Base-by-base conservation (phyloP, 2,888 invertebrate genomes). In the Ochropacha duplaris region DNA sequence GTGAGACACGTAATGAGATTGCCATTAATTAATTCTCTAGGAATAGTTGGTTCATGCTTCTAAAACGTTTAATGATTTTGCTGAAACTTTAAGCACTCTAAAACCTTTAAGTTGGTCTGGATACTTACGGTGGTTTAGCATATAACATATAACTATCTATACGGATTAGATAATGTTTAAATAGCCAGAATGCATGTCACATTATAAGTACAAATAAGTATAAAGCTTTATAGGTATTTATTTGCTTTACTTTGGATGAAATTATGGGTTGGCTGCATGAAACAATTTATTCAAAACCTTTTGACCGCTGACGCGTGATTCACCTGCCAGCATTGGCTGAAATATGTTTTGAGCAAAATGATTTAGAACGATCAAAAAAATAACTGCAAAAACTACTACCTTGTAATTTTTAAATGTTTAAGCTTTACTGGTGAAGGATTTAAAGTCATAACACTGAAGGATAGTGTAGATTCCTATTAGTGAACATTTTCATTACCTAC, bases 1-100 rank as follows among this genome's bases (percentile, higher is more conserved):
- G 70, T 60, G 63, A 65, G 70, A 64, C 58, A 66, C 60, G 64
- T 77, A 74, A 79, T 82, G 75, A 79, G 76, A 78, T 76, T 72
- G 69, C 71, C 75, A 75, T 80, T 81, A 69, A 79, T 78, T 52
- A n/a, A 44, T 44, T 19, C 44, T 44, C 19, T 19, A 44, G 44
- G 19, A 19, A 19, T 19, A 44, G 8, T 44, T 19, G 2, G 12
- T n/a, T n/a, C 44, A 19, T n/a, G 36, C 4, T 36, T 36, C 12
- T 36, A 12, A 16, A 39, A 39, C 39, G 5, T 4, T 14, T 34
- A 34, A 34, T 34, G n/a, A 39, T 16, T 4, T 39, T 39, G 6
- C n/a, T 16, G 39, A 39, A 39, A 16, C 4, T 1, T 31, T 39
- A 2, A 39, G 16, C 39, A 39, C n/a, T 34, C 31, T n/a, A 36